Evolutionary conservation across 2,113 vertebrate species (phyloP), one percentile per base, ranked within the genome.

Genomic region (Mormoops blainvillei): DNA sequence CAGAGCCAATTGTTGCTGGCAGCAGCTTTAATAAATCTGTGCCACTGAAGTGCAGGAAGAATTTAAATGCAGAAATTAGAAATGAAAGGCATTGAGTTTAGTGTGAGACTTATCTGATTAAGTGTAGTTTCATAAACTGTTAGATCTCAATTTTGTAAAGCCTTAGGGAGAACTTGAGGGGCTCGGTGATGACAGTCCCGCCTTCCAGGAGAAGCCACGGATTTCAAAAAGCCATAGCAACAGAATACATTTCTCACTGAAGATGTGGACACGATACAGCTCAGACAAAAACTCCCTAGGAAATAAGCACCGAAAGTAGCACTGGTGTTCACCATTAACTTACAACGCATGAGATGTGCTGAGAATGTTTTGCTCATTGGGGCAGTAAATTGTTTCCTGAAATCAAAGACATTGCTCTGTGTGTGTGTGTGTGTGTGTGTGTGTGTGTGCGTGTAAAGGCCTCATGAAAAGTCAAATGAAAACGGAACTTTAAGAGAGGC

Each of bases 171-270:
- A 88, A 83, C 52, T 15, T 86, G 70, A 65, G 89, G n/a, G 54
- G 22, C 33, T 78, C 19, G 13, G 38, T 7, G 18, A n/a, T 43
- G 4, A 86, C 24, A 65, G 19, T 38, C 81, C 28, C 52, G 18
- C 38, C 70, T 95, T 71, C 36, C 73, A 81, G 24, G 92, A 77
- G 77, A 97, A 80, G 76, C 58, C 83, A 19, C 31, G 28, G 14
- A 38, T 96, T 95, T 97, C 77, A 78, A 87, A 83, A 67, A 76
- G 41, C 78, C 97, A 33, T 86, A 96, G 86, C 77, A 97, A 88
- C 74, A 92, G 91, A 97, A 80, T 83, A 41, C 76, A 80, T 94
- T 96, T 91, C 84, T 97, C 36, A 86, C 96, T 96, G 97, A 97
- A 96, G 3, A 45, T 93, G 28, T 0, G 45, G 83, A 36, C 65